Percentiles rank a stretch among this genome's conserved stretches.
phyloP scores from a whole-genome alignment of 2,797 vertebrate species.

The Loriculus beryllinus region DNA sequence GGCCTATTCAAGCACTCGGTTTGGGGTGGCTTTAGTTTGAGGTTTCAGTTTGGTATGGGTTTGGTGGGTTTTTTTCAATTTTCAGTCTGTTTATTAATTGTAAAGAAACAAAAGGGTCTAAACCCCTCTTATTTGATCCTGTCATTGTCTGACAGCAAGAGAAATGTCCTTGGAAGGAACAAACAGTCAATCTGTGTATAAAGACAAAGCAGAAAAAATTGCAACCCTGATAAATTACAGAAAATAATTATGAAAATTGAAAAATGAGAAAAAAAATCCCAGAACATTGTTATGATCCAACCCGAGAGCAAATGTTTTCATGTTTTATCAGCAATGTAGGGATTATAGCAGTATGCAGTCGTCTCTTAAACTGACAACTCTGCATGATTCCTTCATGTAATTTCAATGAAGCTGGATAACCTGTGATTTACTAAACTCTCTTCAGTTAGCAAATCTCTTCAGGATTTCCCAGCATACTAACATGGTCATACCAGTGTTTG shows the following conservation, averaged over 20 bases:
- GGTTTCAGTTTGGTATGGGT: too few relatives aligned
- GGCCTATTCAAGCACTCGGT: too few relatives aligned
- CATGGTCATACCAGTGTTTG: not conserved
- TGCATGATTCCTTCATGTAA: slow-evolving; percentile 3
- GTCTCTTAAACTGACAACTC: not conserved
- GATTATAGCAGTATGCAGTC: not conserved
- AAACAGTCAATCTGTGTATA: not conserved
- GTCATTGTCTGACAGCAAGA: slow-evolving; percentile 19
- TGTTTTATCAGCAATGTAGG: not conserved
- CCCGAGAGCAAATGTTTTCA: not conserved
- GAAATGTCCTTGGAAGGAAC: slow-evolving; percentile 55
- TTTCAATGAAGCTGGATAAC: slow-evolving; percentile 25
- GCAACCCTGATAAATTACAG: not conserved
- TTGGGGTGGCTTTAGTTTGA: too few relatives aligned
- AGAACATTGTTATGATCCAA: not conserved
- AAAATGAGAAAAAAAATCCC: not conserved
- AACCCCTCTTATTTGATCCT: not conserved
- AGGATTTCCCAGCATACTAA: not conserved
- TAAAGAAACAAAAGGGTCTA: slow-evolving; percentile 6
- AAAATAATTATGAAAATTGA: slow-evolving; percentile 46
- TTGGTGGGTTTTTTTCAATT: slow-evolving; percentile 41
- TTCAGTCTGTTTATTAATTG: slow-evolving; percentile 20
- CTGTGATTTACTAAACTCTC: slow-evolving; percentile 42
- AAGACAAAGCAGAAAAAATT: slow-evolving; percentile 31
- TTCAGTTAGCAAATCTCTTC: not conserved